Base-by-base conservation (phyloP, 2,888 invertebrate genomes). In the Tenthredo notha region DNA sequence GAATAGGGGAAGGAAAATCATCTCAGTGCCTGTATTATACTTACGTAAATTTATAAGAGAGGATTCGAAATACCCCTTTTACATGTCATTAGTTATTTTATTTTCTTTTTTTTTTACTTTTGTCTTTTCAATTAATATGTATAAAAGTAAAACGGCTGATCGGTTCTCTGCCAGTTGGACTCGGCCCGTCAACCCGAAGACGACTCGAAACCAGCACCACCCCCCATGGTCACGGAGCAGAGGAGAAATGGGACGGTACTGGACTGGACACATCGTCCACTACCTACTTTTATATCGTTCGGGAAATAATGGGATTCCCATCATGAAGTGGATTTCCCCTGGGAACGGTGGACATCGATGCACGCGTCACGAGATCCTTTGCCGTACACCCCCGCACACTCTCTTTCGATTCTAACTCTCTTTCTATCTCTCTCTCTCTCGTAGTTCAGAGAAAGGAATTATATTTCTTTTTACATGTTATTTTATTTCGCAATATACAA, bases 281-380 rank as follows among this genome's bases (percentile, higher is more conserved):
- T 93, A 93, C 93, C 93, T 93, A 92, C 88, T 88, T 89, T 88
- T 89, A 89, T 89, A 89, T 89, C 87, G 88, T 86, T 88, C 87
- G 84, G 88, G 88, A 89, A 89, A 93, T 93, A 93, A 93, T 93
- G 93, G 93, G 93, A 93, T 93, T 93, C 93, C 93, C 93, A 93
- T 93, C 92, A 93, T 93, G 85, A 85, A 88, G 88, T 87, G 90
- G 86, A 93, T 93, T 93, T 93, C 93, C 93, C 93, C 89, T 85
- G 93, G 92, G 93, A 92, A 88, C 90, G 90, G 90, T 91, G 92
- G 92, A 92, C 93, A 92, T 93, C 91, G 90, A 91, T 92, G 91
- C 90, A 92, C 91, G 89, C 90, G 91, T 92, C 92, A 91, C 91
- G 92, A 92, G 93, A 91, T 92, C 91, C 92, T 91, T 90, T 90